Base-by-base conservation (phyloP, 2,888 invertebrate species). In the Drosophila cognata region DNA sequence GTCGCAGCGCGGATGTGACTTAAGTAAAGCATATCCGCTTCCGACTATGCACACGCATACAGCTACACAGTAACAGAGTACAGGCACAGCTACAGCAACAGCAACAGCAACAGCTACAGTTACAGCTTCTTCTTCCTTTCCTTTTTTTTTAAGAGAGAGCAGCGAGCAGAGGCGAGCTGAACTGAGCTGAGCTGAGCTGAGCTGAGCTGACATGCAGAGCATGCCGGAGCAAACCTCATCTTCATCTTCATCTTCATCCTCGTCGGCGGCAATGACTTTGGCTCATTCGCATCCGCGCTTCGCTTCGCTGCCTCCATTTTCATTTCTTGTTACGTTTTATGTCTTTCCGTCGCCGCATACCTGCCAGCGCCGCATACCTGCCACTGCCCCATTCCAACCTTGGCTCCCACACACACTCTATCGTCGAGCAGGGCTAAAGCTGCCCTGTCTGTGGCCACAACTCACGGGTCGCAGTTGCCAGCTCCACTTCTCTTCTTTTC, bases 11-110 rank as follows among this genome's bases (percentile, higher is more conserved):
- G 91, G 91, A 91, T 84, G 91, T 83, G 84, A 85, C 90, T 81
- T 88, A 91, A 92, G 89, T 90, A 84, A 89, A 91, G 87, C 84
- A 92, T 89, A 88, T 91, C 91, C 91, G 89, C 78, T 90, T 91
- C 84, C 90, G 88, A 77, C 74, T 78, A 68, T 79, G 77, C 79
- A 79, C 77, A 77, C 77, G 71, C 74, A 74, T 67, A 85, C 62
- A 66, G 55, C 21, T 21, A 21, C 21, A 57, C 69, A 64, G 59
- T 33, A 21, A 55, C 25, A 62, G 31, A 66, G 53, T 55, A 58
- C 35, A 63, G 25, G 25, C 21, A 67, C 56, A 62, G 51, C 10
- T 29, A 36, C 41, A 59, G 28, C 38, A 2, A 56, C 29, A 25
- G 48, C 6, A 48, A 36, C 41, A 59, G 28, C 38, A 2, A 56